Evolutionary conservation across 1,140 invertebrate genomes (phyloP).

Genomic region (Vanessa tameamea): DNA sequence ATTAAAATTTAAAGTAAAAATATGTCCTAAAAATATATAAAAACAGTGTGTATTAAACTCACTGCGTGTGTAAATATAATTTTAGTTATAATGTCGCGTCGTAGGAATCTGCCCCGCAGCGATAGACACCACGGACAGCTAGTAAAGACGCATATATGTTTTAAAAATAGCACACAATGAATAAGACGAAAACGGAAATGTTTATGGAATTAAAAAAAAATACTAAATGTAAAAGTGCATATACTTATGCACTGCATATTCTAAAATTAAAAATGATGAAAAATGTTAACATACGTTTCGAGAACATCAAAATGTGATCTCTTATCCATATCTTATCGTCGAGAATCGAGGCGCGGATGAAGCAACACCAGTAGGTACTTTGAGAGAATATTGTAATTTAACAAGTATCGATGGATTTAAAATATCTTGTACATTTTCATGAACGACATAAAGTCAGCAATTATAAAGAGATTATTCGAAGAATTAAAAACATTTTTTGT

Average conservation of each 20-base stretch:
- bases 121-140: slow-evolving; percentile 58
- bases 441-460: too few species aligned
- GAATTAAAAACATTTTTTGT: too few species aligned
- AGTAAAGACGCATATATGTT: slow-evolving; percentile 57
- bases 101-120: slow-evolving; percentile 58
- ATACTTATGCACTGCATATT: too few species aligned
- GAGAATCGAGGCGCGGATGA: not conserved
- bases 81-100: slow-evolving; percentile 63
- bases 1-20: not conserved
- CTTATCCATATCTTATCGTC: not conserved
- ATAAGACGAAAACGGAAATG: not conserved
- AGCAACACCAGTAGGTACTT: not conserved
- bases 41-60: slow-evolving; percentile 28
- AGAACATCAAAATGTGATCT: not conserved
- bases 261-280: not conserved
- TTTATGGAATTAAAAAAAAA: not conserved
- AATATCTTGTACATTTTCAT: too few species aligned
- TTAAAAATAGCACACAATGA: not conserved
- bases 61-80: slow-evolving; percentile 34
- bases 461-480: too few species aligned
- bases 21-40: slow-evolving; percentile 52
- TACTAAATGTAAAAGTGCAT: too few species aligned
- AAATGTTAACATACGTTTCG: not conserved
- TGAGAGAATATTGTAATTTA: too few species aligned
- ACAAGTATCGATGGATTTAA: too few species aligned